Conservation (phyloP, 2,113 vertebrate species). For the Silurus meridionalis region DNA sequence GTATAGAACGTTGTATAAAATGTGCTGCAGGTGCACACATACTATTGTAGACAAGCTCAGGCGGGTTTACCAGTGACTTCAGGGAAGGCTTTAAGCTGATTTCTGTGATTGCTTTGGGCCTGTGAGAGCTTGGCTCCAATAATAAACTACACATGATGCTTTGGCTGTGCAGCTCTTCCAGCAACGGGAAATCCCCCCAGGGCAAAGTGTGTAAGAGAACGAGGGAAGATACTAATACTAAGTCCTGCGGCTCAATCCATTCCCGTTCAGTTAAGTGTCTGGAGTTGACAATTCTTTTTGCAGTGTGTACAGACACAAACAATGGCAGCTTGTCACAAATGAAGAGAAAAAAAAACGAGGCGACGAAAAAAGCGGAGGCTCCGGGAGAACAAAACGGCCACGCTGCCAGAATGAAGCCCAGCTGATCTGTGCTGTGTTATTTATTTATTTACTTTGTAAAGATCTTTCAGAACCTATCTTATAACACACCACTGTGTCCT, state of each 20-base stretch:
- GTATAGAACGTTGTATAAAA: slow-evolving; percentile 13
- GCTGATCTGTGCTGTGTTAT: not conserved
- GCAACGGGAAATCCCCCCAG: slow-evolving; percentile 40
- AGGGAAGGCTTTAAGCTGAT: slow-evolving; percentile 40
- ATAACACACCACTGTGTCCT: not conserved
- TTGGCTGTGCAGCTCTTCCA: slow-evolving; percentile 35
- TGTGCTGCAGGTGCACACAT: slow-evolving; percentile 16
- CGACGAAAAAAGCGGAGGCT: not conserved
- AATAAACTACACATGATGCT: slow-evolving; percentile 43
- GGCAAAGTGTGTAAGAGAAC: slow-evolving; percentile 30
- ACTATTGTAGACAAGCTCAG: not conserved
- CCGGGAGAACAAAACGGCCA: not conserved
- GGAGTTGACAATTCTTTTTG: slow-evolving; percentile 48
- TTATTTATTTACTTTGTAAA: slow-evolving; percentile 2
- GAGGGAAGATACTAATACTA: slow-evolving; percentile 36
- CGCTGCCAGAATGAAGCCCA: not conserved
- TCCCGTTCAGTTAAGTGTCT: slow-evolving; percentile 49
- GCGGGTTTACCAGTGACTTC: slow-evolving; percentile 14
- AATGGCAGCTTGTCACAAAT: slow-evolving; percentile 40
- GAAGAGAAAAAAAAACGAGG: slow-evolving; percentile 29
- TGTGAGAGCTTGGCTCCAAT: slow-evolving; percentile 39
- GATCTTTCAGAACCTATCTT: not conserved
- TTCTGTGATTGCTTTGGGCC: slow-evolving; percentile 50
- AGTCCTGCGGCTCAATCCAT: slow-evolving; percentile 44
- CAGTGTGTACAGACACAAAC: slow-evolving; percentile 11